These are phyloP conservation scores for Phrynocephalus versicolor DNA, from an alignment of 2,113 vertebrate genomes.

Conservation along the genomic window DNA sequence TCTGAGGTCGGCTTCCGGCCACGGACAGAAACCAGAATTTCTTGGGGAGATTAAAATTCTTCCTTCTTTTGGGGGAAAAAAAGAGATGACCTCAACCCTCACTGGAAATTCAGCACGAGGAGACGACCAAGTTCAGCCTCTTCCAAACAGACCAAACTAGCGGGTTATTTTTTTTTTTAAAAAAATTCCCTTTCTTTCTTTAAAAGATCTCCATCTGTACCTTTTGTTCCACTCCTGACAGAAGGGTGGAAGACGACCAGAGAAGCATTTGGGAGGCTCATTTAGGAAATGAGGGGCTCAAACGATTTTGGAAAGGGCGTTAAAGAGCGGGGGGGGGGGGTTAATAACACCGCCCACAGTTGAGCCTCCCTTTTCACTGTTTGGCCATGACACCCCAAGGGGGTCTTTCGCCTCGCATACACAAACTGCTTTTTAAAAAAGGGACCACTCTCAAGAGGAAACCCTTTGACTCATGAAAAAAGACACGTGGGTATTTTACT, in stretches of 20 bases:
- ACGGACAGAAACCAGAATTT: background rate
- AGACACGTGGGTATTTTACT: too few relatives aligned
- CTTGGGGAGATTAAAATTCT: background rate
- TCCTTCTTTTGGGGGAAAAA: background rate
- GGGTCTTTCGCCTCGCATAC: background rate
- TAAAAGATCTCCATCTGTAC: background rate
- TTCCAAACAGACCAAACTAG: slow-evolving; percentile 9
- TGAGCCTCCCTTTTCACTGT: too few relatives aligned
- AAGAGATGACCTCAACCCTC: background rate
- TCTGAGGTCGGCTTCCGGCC: background rate
- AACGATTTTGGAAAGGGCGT: too few relatives aligned
- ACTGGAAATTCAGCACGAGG: background rate
- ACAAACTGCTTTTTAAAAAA: background rate
- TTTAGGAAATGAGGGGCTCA: background rate
- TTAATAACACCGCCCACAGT: too few relatives aligned
- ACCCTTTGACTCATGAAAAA: background rate
- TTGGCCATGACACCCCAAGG: background rate
- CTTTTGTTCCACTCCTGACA: background rate
- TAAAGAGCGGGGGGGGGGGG: too few relatives aligned
- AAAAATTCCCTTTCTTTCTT: background rate
- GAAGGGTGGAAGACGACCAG: too few relatives aligned
- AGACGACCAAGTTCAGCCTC: background rate
- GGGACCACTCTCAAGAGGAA: too few relatives aligned
- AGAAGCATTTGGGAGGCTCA: background rate
- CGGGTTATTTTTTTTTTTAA: background rate